Evolutionary conservation across 2,888 invertebrate genomes (phyloP).

Genomic region (Tipula helvola): DNA sequence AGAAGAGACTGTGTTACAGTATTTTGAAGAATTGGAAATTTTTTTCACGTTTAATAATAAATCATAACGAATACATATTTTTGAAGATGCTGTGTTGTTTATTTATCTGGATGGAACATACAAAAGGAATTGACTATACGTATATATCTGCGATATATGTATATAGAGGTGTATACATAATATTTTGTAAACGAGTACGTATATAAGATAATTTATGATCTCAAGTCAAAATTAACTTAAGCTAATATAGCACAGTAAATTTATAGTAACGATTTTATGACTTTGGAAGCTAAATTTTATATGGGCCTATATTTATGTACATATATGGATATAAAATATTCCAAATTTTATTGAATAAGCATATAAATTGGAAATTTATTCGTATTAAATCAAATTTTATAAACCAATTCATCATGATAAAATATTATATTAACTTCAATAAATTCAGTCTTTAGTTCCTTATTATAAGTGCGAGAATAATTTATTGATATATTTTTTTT

Average conservation of each 20-base stretch:
- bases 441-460: background rate
- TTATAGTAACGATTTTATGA: background rate
- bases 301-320: background rate
- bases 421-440: background rate
- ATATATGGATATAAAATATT: background rate
- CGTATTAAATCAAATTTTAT: background rate
- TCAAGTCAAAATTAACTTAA: background rate
- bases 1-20: background rate
- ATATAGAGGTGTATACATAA: background rate
- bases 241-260: background rate
- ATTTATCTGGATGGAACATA: background rate
- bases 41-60: background rate
- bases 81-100: background rate
- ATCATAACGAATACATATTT: background rate
- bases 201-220: background rate
- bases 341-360: background rate
- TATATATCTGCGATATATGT: background rate
- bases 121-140: background rate
- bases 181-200: background rate
- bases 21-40: background rate
- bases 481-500: background rate
- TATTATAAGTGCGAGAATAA: background rate
- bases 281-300: background rate
- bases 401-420: background rate
- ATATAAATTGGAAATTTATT: background rate